Base-by-base conservation (phyloP, 1,140 invertebrate genomes). In the Oncopeltus fasciatus region DNA sequence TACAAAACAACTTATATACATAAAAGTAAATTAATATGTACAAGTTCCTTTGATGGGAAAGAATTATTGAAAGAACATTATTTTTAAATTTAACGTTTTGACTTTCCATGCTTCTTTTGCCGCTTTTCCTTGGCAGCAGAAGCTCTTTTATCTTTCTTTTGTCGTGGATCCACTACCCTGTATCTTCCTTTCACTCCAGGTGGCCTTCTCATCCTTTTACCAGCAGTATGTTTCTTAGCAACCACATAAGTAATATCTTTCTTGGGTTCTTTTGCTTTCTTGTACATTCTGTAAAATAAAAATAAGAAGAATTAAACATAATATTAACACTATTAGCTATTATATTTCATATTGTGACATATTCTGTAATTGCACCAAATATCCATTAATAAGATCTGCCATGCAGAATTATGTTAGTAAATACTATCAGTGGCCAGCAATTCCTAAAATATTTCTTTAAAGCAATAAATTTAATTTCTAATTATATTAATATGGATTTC, bases 201-300 rank as follows among this genome's bases (percentile, higher is more conserved):
- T 0, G 95, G 95, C 68, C 92, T 76, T 33, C 78, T 75, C 27
- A 85, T 81, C 57, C 83, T 80, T 69, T 90, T 94, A 0, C 84
- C 84, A 0, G 86, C 79, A 27, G 77, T 82, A 66, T 87, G 83
- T 74, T 95, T 98, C 70, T 95, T 98, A 16, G 93, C 85, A 0
- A 98, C 92, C 0, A 98, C 88, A 72, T 98, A 98, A 0, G 86
- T 93, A 0, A 95, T 79, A 73, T 97, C 88, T 71, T 96, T 95
- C 51, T 87, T 86, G 24, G 85, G 80, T 1, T 81, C 75, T 65
- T 85, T 83, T 0, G 92, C 89, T 72, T 94, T 97, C 70, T 92
- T 96, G 73, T 98, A 98, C 49, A 99, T 77, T 64, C 89, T 92
- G 71, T 51, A 74, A 73, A 64, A n/a, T n/a, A n/a, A n/a, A n/a